Percentiles rank a stretch among this genome's conserved stretches.
Evolutionary conservation across 2,113 vertebrate species (phyloP).

Genomic region (Psilopsiagon aymara): DNA sequence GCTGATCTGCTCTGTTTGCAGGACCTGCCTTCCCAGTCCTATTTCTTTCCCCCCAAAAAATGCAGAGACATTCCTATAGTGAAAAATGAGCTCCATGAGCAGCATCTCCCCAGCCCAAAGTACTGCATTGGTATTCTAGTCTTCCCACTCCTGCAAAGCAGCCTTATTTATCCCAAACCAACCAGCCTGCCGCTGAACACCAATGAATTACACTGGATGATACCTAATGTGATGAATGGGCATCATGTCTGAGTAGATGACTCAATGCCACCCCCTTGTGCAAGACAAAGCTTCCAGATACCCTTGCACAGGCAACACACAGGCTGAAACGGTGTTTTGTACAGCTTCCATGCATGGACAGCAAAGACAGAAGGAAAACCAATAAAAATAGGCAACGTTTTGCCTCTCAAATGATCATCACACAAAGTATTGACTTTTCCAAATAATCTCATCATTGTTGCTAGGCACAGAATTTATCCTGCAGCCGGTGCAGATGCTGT

Average conservation of each 20-base stretch:
- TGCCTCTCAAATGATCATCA: background rate
- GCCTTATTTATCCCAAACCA: background rate
- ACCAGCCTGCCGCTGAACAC: background rate
- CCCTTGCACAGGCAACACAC: background rate
- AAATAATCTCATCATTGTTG: background rate
- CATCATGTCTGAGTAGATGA: background rate
- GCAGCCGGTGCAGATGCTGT: background rate
- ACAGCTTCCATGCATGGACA: background rate
- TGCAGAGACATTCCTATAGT: accelerated
- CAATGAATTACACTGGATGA: background rate
- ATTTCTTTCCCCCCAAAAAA: background rate
- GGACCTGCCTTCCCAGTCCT: background rate
- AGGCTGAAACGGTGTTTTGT: background rate
- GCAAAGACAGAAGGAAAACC: background rate
- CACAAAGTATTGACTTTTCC: background rate
- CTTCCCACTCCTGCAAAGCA: background rate
- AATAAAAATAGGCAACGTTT: background rate
- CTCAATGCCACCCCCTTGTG: background rate
- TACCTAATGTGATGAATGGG: background rate
- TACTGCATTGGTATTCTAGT: background rate
- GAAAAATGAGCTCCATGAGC: background rate
- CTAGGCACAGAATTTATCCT: background rate
- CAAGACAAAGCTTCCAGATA: background rate
- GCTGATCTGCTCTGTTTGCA: background rate
- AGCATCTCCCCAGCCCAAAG: background rate